phyloP scores from a whole-genome alignment of 1,140 invertebrate genomes.

The Geopemphigus sp. region DNA sequence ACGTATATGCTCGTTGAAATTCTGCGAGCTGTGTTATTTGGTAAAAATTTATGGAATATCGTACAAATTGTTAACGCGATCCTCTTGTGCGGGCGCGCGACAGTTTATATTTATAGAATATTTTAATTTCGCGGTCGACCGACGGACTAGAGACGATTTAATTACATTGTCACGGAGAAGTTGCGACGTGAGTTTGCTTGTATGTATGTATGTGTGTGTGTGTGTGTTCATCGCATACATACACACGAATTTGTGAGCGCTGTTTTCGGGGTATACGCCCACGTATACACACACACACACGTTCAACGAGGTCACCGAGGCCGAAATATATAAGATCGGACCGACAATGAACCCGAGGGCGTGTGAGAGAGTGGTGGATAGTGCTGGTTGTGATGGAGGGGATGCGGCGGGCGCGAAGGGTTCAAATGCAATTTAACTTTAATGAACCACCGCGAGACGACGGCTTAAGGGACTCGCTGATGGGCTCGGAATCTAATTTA shows the following conservation, averaged over 20 bases:
- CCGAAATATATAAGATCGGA: slow-evolving; percentile 23
- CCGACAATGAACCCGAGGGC: slow-evolving; percentile 2
- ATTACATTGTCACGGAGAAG: slow-evolving; percentile 39
- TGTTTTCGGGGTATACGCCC: background rate
- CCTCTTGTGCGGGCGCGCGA: too few species aligned
- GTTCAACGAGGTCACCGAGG: background rate
- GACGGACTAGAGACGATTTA: slow-evolving; percentile 20
- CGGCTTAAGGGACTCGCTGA: slow-evolving; percentile 41
- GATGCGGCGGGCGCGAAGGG: background rate
- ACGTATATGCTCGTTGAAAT: too few species aligned
- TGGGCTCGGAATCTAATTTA: slow-evolving; percentile 44
- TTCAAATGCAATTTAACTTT: slow-evolving; percentile 47
- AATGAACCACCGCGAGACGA: slow-evolving; percentile 40
- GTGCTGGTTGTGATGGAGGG: too few species aligned
- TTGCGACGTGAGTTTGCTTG: background rate
- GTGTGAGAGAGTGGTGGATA: background rate
- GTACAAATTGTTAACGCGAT: too few species aligned
- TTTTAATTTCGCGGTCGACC: slow-evolving; percentile 38
- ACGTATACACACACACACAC: background rate
- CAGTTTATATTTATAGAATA: slow-evolving; percentile 13
- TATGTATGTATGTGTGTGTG: background rate
- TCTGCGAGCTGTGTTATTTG: too few species aligned
- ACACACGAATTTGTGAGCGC: too few species aligned
- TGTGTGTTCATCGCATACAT: background rate
- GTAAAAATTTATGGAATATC: too few species aligned